These are phyloP conservation scores for Mactromeris polynyma DNA, from an alignment of 2,888 invertebrate species.

Conservation along the genomic window DNA sequence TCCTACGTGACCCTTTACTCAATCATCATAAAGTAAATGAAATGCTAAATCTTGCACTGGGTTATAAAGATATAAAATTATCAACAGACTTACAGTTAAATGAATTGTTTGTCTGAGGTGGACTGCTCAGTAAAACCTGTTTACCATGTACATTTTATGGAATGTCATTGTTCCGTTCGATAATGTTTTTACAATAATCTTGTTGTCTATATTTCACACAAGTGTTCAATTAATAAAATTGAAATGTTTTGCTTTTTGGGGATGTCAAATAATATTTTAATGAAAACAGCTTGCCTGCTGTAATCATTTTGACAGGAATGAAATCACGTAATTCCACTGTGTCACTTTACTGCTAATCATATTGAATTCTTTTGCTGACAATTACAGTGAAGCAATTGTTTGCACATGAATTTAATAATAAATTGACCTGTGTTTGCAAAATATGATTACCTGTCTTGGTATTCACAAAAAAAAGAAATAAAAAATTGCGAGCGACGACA, in stretches of 20 bases:
- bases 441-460: background rate
- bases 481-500: background rate
- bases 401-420: background rate
- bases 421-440: background rate
- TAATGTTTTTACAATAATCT: background rate
- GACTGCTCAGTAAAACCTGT: background rate
- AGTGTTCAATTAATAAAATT: constrained; percentile 13
- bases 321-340: background rate
- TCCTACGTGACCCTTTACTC: background rate
- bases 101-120: background rate
- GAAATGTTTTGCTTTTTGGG: background rate
- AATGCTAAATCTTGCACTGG: constrained; percentile 1
- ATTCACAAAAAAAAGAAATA: background rate
- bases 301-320: background rate
- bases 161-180: background rate
- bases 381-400: background rate
- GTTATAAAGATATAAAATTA: background rate
- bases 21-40: background rate
- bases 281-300: background rate
- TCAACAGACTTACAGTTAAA: background rate
- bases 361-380: background rate
- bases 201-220: background rate
- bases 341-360: background rate
- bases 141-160: background rate
- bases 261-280: background rate